A percentile compares a stretch with the other conserved stretches of the same genome.
Conservation (phyloP, 2,113 vertebrate species). For the Mesembrinibis cayennensis region DNA sequence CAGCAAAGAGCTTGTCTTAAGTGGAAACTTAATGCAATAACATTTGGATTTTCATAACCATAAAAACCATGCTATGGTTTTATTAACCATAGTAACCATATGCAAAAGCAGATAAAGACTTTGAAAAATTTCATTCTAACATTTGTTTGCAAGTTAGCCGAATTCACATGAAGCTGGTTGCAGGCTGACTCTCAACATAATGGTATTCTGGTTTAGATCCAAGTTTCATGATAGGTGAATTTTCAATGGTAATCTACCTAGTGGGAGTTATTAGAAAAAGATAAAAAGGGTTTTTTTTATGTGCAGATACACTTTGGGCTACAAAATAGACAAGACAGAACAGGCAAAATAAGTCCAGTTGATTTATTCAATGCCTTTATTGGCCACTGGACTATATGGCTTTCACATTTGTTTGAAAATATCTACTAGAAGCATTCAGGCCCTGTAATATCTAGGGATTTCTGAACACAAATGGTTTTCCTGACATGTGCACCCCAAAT, state of each 20-base stretch:
- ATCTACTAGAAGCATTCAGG: not conserved
- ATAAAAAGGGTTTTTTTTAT: not conserved
- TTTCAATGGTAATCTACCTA: not conserved
- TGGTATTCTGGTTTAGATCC: not conserved
- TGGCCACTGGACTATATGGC: not conserved
- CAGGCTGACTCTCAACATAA: not conserved
- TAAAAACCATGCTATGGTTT: not conserved
- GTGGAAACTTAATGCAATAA: not conserved
- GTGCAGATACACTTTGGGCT: not conserved
- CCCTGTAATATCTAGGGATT: not conserved
- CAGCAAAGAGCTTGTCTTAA: not conserved
- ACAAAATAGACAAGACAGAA: not conserved
- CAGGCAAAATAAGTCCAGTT: not conserved
- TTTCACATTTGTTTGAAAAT: not conserved
- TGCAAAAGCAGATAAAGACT: not conserved
- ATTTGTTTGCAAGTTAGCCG: not conserved
- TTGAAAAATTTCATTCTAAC: not conserved
- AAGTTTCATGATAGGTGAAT: not conserved
- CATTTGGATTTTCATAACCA: not conserved
- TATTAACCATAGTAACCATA: not conserved
- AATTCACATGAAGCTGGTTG: not conserved
- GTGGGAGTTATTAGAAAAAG: not conserved
- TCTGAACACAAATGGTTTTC: not conserved
- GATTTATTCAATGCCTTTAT: not conserved
- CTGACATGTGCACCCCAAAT: not conserved